Evolutionary conservation across 2,797 vertebrate genomes (phyloP).

Genomic region (Molossus alvarezi): DNA sequence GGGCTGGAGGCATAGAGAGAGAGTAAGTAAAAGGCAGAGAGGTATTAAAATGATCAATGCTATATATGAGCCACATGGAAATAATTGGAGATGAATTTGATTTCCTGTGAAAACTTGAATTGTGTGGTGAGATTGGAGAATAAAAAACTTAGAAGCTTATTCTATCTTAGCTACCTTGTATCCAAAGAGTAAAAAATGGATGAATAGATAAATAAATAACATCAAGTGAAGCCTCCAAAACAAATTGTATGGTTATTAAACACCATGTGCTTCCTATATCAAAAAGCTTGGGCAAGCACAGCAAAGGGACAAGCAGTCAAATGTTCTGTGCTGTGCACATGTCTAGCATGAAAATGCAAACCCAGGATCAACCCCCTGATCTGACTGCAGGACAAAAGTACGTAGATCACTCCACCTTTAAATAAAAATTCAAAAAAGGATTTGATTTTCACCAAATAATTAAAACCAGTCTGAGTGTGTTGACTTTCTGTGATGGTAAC

Average conservation of each 20-base stretch:
- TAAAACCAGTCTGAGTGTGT: neutral
- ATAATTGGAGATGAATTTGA: neutral
- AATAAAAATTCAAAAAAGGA: neutral
- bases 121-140: slow-evolving; percentile 20
- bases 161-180: neutral
- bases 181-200: slow-evolving; percentile 11
- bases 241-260: neutral
- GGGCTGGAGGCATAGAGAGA: neutral
- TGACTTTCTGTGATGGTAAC: neutral
- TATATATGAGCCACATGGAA: neutral
- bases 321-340: neutral
- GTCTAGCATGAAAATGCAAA: neutral
- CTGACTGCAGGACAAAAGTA: slow-evolving; percentile 13
- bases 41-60: neutral
- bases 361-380: neutral
- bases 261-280: neutral
- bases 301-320: neutral
- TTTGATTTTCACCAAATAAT: slow-evolving; percentile 6
- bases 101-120: slow-evolving; percentile 44
- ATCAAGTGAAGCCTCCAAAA: neutral
- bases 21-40: neutral
- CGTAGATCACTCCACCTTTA: neutral
- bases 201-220: slow-evolving; percentile 3
- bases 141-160: neutral
- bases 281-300: neutral